Conservation (phyloP, 2,888 invertebrate genomes). For the Phrixothrix hirtus region DNA sequence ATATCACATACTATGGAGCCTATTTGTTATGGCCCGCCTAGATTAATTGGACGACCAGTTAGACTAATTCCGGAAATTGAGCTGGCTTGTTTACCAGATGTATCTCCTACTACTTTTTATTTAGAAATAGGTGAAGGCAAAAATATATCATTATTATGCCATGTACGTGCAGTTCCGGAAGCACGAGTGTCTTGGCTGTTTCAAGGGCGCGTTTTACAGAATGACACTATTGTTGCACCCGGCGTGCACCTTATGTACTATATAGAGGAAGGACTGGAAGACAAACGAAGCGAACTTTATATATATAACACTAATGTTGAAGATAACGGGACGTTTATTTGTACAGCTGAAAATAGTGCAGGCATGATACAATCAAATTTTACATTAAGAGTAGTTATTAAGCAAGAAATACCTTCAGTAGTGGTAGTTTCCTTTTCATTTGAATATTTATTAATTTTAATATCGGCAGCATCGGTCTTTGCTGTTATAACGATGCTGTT, state of each 20-base stretch:
- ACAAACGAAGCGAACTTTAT: slow-evolving; percentile 77
- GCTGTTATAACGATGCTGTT: slow-evolving; percentile 69
- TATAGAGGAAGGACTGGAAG: slow-evolving; percentile 71
- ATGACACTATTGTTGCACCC: slow-evolving; percentile 70
- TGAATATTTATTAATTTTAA: slow-evolving; percentile 71
- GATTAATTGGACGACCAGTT: slow-evolving; percentile 69
- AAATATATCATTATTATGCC: slow-evolving; percentile 79
- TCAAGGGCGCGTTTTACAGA: slow-evolving; percentile 78
- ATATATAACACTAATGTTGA: slow-evolving; percentile 76
- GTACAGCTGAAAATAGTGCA: slow-evolving; percentile 84
- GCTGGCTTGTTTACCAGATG: slow-evolving; percentile 80
- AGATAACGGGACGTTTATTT: slow-evolving; percentile 85
- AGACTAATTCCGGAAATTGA: slow-evolving; percentile 70
- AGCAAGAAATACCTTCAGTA: slow-evolving; percentile 64
- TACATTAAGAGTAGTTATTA: slow-evolving; percentile 75
- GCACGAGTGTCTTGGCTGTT: slow-evolving; percentile 83
- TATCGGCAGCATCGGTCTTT: slow-evolving; percentile 67
- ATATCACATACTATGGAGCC: slow-evolving; percentile 80
- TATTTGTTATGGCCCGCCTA: slow-evolving; percentile 71
- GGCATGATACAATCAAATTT: slow-evolving; percentile 80
- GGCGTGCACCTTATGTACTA: slow-evolving; percentile 72
- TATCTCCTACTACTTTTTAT: slow-evolving; percentile 73
- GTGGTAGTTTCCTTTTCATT: slow-evolving; percentile 60
- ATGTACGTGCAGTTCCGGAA: slow-evolving; percentile 79
- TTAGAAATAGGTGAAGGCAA: slow-evolving; percentile 79